phyloP scores from a whole-genome alignment of 2,797 vertebrate species.

The Sebastes dallii region DNA sequence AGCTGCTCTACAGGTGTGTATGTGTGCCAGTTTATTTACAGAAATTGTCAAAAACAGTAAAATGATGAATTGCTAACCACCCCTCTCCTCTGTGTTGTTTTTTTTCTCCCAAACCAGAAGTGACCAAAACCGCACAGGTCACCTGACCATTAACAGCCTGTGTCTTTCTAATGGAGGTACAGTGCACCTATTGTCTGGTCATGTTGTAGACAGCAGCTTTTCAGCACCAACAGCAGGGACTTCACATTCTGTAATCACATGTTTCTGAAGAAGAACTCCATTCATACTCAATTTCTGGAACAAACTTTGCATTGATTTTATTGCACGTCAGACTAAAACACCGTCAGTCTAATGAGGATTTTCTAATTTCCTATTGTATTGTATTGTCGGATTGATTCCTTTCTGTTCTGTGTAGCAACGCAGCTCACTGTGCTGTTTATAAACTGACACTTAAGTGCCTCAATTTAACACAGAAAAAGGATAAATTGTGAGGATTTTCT shows the following conservation, averaged over 20 bases:
- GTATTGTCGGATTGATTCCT: not conserved
- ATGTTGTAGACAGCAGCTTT: not conserved
- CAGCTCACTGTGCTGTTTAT: no score
- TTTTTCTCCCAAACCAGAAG: slow-evolving; percentile 78
- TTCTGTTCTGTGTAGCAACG: no score
- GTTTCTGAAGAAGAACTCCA: not conserved
- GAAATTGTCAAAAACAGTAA: not conserved
- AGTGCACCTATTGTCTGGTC: not conserved
- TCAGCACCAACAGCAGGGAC: not conserved
- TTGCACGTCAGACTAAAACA: not conserved
- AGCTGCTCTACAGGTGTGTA: slow-evolving; percentile 90
- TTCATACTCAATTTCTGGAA: not conserved
- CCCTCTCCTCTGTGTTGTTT: not conserved
- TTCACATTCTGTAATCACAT: not conserved
- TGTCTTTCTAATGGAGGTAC: slow-evolving; percentile 97
- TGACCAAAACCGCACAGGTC: slow-evolving; percentile 89
- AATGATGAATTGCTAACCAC: not conserved
- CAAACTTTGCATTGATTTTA: not conserved
- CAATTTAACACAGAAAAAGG: no score
- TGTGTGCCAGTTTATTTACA: not conserved
- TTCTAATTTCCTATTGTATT: not conserved
- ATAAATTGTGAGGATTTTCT: not conserved
- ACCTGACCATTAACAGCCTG: slow-evolving; percentile 91
- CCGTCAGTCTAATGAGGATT: not conserved
- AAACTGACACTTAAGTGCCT: no score